Evolutionary conservation across 2,888 invertebrate species (phyloP).

Genomic region (Molanna angustata): DNA sequence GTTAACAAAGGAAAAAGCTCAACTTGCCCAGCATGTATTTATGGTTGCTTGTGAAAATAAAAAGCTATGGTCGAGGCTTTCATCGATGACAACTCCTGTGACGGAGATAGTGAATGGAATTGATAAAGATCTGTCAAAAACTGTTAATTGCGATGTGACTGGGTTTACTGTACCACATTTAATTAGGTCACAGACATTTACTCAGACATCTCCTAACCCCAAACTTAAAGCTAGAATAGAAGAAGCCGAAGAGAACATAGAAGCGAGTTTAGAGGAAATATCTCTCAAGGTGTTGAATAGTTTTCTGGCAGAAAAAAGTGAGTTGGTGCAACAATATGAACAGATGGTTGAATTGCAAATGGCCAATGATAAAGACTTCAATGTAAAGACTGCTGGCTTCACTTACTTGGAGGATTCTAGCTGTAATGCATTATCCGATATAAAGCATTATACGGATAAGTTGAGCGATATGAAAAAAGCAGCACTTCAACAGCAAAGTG

Average conservation of each 20-base stretch:
- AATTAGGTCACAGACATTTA: conserved; percentile 63
- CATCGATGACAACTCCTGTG: conserved; percentile 48
- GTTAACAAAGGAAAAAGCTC: conserved; percentile 70
- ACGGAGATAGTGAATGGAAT: not conserved
- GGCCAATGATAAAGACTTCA: conserved; percentile 47
- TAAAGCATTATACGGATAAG: conserved; percentile 63
- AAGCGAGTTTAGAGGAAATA: conserved; percentile 74
- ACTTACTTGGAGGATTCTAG: conserved; percentile 62
- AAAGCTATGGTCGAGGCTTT: conserved; percentile 73
- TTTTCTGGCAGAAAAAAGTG: conserved; percentile 66
- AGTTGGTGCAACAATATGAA: conserved; percentile 65
- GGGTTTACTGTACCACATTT: conserved; percentile 44
- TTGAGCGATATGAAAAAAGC: conserved; percentile 61
- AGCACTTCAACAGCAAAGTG: conserved; percentile 60
- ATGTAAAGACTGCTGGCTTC: conserved; percentile 62
- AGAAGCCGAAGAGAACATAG: conserved; percentile 54
- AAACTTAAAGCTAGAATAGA: conserved; percentile 54
- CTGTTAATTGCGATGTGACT: conserved; percentile 34
- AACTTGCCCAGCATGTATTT: conserved; percentile 71
- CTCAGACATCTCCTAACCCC: conserved; percentile 62
- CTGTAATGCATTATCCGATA: conserved; percentile 61
- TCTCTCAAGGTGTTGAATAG: conserved; percentile 68
- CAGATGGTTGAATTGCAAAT: conserved; percentile 65
- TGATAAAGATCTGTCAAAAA: too few species aligned
- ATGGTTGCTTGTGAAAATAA: conserved; percentile 83